Base-by-base conservation (phyloP, 2,113 vertebrate genomes). In the Empidonax traillii region DNA sequence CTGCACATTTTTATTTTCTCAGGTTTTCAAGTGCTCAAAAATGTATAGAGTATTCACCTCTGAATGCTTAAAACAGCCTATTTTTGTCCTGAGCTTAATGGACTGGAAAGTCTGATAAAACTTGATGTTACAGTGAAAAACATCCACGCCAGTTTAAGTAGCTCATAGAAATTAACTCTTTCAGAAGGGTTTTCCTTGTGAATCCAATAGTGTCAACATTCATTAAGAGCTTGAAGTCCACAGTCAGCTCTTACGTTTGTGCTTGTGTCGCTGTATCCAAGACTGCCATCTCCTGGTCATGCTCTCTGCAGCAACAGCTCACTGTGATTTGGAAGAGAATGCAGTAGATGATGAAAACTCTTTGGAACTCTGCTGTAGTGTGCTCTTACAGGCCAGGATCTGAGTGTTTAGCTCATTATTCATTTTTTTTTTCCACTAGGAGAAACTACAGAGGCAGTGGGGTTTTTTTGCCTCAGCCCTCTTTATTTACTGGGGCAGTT, bases 211-310 rank as follows among this genome's bases (percentile, higher is more conserved):
- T 39, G 46, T 23, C 22, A 37, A 3, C 27, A 55, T 9, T 35
- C 23, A 25, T 9, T 6, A 37, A 9, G 63, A 66, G 14, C 3
- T n/a, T 9, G 0, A 21, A 44, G 19, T 12, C 39, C 1, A 1
- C 56, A 4, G 21, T 9, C 35, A 28, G 25, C 12, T 7, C 9
- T 22, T 9, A 18, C 3, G 8, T 9, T 25, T 67, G 39, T 28
- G 62, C 25, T 31, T 30, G 22, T 23, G 62, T 82, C 71, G 31
- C 33, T 43, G 0, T 7, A 30, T 47, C 14, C 56, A 82, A 90
- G 55, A 52, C 77, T 89, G 90, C 94, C 96, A 95, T 69, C 97
- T 93, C 33, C 78, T 87, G 96, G 95, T 67, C 21, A 10, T 2
- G 49, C 9, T 6, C 9, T 7, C 30, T 47, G 46, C 52, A 46